Evolutionary conservation across 2,113 vertebrate species (phyloP), one percentile per base, ranked within the genome.

Genomic region (Chrysochloris asiatica): DNA sequence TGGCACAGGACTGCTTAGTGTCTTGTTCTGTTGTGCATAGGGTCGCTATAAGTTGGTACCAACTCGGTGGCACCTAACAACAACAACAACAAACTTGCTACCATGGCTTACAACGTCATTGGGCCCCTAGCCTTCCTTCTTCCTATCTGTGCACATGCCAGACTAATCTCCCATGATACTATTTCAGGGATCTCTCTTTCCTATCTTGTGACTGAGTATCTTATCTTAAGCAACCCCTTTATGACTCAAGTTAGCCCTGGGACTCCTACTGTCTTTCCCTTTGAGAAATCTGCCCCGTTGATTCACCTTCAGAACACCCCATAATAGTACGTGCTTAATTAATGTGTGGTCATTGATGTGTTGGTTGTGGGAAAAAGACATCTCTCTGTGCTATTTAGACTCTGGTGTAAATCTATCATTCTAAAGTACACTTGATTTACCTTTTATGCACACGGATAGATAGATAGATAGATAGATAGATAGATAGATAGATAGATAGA

Each of bases 311-410:
- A 21, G 80, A 33, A 19, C 56, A 8, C 45, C 67, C 45, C 67
- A 61, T 4, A 43, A 54, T 43, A 79, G 24, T 43, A 76, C 65
- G 30, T 33, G 38, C 16, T 47, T 61, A 67, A 33, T 54, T 30
- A 63, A 81, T 56, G 38, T 33, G 50, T 47, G 11, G 41, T 91
- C n/a, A 22, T 9, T 3, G 36, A 56, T 87, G 36, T 75, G 21
- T 52, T 67, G 6, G 78, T 75, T 91, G 67, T 33, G 28, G 36
- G 52, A n/a, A 90, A 85, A 90, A 67, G 22, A 26, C 2, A 50
- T 89, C 45, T 95, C 41, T 93, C 76, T 61, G 24, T 89, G 50
- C 59, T 92, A 52, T 88, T 47, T 47, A 38, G n/a, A 47, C 24
- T 52, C 80, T 2, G 14, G 56, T 11, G 48, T 11, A 47, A 88